Evolutionary conservation across 2,113 vertebrate species (phyloP).

Genomic region (Nymphicus hollandicus): DNA sequence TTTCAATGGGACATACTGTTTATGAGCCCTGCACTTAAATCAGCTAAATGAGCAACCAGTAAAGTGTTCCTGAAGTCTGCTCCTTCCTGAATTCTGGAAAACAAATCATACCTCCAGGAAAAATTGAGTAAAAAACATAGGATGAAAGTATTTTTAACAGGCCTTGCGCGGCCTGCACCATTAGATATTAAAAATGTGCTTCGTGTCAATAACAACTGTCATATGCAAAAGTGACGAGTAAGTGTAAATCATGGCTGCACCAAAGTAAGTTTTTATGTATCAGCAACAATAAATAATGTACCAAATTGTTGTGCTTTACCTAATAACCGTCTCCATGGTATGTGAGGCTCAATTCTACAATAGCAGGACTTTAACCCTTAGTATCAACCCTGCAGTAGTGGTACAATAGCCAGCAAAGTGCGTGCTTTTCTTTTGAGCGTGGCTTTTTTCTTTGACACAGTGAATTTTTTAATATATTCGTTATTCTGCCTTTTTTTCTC

Average conservation of each 20-base stretch:
- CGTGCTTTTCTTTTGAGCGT: background rate
- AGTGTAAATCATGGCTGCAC: background rate
- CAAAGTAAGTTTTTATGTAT: background rate
- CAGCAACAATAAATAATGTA: background rate
- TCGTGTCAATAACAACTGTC: background rate
- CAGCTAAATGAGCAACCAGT: background rate
- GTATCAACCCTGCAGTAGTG: background rate
- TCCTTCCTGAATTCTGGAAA: conserved; percentile 43
- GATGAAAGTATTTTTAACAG: conserved; percentile 1
- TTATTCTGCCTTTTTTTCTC: background rate
- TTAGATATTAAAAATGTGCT: background rate
- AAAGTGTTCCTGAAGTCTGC: conserved; percentile 21
- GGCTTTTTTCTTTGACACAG: background rate
- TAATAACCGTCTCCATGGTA: background rate
- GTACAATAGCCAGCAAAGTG: background rate
- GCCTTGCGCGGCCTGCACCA: background rate
- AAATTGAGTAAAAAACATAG: background rate
- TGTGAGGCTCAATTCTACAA: background rate
- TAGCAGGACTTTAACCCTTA: background rate
- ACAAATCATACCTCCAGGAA: conserved; percentile 22
- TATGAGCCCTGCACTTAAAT: background rate
- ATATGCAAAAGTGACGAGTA: background rate
- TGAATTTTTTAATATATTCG: background rate
- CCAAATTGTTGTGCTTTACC: background rate
- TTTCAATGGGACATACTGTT: background rate